A percentile compares a stretch with the other conserved stretches of the same genome.
Conservation (phyloP, 1,140 invertebrate genomes). For the Achroia grisella region DNA sequence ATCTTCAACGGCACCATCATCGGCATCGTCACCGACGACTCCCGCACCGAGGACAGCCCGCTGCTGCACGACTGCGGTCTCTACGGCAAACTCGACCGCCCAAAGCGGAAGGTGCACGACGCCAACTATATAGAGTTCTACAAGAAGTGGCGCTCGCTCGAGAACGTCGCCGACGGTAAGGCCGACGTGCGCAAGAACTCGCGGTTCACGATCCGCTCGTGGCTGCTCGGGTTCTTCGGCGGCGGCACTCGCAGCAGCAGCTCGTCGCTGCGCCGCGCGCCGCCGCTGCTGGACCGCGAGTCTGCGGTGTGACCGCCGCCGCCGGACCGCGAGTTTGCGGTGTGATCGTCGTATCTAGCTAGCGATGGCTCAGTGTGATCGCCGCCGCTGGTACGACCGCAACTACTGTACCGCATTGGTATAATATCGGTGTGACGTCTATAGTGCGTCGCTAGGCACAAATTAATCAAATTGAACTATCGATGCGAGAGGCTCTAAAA, state of each 20-base stretch:
- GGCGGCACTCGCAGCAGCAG: slow-evolving; percentile 76
- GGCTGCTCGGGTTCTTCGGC: slow-evolving; percentile 81
- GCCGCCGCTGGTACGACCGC: not conserved
- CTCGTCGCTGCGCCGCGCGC: slow-evolving; percentile 76
- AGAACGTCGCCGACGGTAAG: slow-evolving; percentile 76
- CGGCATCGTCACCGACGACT: slow-evolving; percentile 67
- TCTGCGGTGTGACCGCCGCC: slow-evolving; percentile 50
- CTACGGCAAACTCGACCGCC: slow-evolving; percentile 48
- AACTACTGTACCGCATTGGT: too few species aligned
- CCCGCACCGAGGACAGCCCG: slow-evolving; percentile 64
- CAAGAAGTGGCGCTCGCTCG: slow-evolving; percentile 86
- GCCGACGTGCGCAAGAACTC: slow-evolving; percentile 59
- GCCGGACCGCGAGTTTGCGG: slow-evolving; percentile 65
- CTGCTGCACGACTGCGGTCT: slow-evolving; percentile 64
- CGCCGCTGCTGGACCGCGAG: slow-evolving; percentile 61
- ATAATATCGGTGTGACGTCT: too few species aligned
- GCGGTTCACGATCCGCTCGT: slow-evolving; percentile 77
- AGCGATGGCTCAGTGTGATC: slow-evolving; percentile 62
- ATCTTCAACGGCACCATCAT: slow-evolving; percentile 67
- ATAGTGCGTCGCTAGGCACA: too few species aligned
- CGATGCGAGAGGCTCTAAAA: not conserved
- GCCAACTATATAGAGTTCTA: slow-evolving; percentile 72
- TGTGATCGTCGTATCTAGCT: slow-evolving; percentile 60
- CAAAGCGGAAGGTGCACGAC: slow-evolving; percentile 56
- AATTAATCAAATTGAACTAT: too few species aligned